Evolutionary conservation across 2,113 vertebrate genomes (phyloP), one percentile per base, ranked within the genome.

Genomic region (Dicentrarchus labrax): DNA sequence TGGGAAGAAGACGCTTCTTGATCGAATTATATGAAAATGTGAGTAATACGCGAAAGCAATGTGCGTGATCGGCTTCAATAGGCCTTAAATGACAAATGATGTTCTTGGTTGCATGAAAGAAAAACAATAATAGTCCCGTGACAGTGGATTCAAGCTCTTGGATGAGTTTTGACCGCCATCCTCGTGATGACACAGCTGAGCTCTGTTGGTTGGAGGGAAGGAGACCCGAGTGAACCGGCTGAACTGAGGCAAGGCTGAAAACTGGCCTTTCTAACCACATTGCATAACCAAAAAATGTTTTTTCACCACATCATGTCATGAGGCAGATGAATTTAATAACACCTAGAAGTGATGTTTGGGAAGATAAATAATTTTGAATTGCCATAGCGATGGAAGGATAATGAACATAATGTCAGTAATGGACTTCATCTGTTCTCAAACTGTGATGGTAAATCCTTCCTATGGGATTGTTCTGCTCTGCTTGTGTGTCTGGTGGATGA

Each of bases 61-160:
- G 80, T 83, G 73, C 86, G 80, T 86, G 86, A 87, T 80, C 19
- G 17, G 47, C 61, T 19, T 43, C 59, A 88, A 79, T 62, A 22
- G 22, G 19, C 43, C 72, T 51, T 70, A 71, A 84, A 88, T 72
- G 68, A 78, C 80, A 74, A 88, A 87, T 43, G 45, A 59, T 72
- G 22, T 10, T 65, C 73, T 76, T 41, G 71, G 67, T 67, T 45
- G 72, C 77, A 67, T 84, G 86, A 72, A 38, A 80, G 67, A 45
- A 76, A 87, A 87, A 89, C 82, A 88, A 87, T 67, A 77, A 79
- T 17, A 43, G 38, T 87, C 67, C 41, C 60, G 38, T 78, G 84
- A 84, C 74, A 70, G 62, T 8, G 75, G 59, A 78, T 84, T 10
- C 9, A 12, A 72, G 61, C 45, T 81, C 47, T 83, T 85, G 84